Percentiles rank a stretch among this genome's conserved stretches.
Evolutionary conservation across 2,797 vertebrate genomes (phyloP).

Genomic region (Chiroxiphia lanceolata): DNA sequence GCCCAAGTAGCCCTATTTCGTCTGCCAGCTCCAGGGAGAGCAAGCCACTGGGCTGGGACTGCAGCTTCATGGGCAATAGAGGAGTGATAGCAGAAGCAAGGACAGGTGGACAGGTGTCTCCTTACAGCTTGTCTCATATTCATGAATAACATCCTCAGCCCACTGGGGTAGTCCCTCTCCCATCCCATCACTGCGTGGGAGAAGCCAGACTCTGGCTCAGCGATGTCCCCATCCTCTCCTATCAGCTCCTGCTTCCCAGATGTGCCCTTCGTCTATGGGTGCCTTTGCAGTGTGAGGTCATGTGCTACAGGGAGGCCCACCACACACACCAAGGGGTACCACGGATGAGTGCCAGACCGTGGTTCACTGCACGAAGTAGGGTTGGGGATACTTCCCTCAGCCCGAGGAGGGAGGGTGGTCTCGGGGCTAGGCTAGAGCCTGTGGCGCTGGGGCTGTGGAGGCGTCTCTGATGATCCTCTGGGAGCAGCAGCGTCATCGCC

Average conservation of each 20-base stretch:
- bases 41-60: not conserved
- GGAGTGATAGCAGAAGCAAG: not conserved
- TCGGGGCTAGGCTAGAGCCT: too few relatives aligned
- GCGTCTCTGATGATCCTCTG: too few relatives aligned
- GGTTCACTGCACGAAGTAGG: too few relatives aligned
- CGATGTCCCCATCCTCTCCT: not conserved
- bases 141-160: too few relatives aligned
- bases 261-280: not conserved
- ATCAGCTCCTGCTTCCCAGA: too few relatives aligned
- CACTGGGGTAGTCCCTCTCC: not conserved
- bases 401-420: too few relatives aligned
- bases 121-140: not conserved
- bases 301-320: not conserved
- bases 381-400: not conserved
- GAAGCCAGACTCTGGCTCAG: not conserved
- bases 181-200: not conserved
- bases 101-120: too few relatives aligned
- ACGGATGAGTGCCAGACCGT: not conserved
- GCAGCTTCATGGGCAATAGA: not conserved
- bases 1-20: not conserved
- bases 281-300: not conserved
- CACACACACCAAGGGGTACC: not conserved
- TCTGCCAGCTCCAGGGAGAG: too few relatives aligned
- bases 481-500: not conserved
- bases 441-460: too few relatives aligned